Base-by-base conservation (phyloP, 1,140 invertebrate species). In the Drosophila virilis region DNA sequence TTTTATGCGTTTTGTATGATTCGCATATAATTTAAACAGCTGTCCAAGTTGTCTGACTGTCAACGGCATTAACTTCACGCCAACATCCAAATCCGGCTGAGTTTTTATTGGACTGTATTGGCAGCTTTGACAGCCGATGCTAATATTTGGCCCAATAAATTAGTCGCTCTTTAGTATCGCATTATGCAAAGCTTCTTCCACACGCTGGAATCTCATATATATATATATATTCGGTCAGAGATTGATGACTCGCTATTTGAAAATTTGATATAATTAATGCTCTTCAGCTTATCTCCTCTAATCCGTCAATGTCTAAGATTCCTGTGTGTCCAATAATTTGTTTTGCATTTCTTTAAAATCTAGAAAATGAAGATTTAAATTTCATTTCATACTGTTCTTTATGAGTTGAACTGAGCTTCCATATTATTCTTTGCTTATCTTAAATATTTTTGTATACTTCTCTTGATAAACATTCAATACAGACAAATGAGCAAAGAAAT, bases 131-230 rank as follows among this genome's bases (percentile, higher is more conserved):
- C 70, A 73, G 64, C 40, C 55, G 35, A 68, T 73, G 64, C 64
- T 60, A 73, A 73, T 73, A 52, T 68, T 54, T 73, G 70, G 64
- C 64, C 64, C 55, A 73, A 68, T 73, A 73, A 73, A 68, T 73
- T 73, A 73, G 46, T 28, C 55, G 48, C 33, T 73, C 38, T 67
- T 73, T 68, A 67, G 64, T 32, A 45, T 68, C 33, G 64, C 70
- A 67, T 73, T 67, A 73, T 73, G 70, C 70, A 67, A 73, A 73
- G 48, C 51, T 28, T 4, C 8, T 35, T 22, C 10, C 32, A 15
- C 15, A n/a, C 17, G 35, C 40, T 45, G 22, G 12, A 51, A 50
- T 62, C 50, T 17, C 9, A 12, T 13, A 43, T 12, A 40, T 13
- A 64, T 5, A 28, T 28, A 0, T 28, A 28, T 28, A 7, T 13